Conservation (phyloP, 1,140 invertebrate species). For the Drosophila tropicalis region DNA sequence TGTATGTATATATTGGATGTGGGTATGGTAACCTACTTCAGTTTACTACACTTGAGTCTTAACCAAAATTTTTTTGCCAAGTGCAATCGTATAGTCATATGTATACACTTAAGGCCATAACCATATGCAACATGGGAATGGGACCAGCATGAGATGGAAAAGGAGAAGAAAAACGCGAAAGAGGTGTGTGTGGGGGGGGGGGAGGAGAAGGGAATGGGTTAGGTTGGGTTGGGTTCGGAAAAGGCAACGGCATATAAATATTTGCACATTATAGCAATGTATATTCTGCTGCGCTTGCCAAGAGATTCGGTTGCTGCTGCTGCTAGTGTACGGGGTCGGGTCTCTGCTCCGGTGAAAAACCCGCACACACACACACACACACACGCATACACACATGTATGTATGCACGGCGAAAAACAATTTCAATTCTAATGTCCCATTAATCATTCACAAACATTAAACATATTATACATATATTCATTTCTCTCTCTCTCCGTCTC, state of each 20-base stretch:
- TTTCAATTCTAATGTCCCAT: constrained; percentile 80
- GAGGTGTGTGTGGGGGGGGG: neutral
- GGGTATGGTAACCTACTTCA: too few relatives aligned
- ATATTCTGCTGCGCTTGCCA: constrained; percentile 30
- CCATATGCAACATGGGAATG: constrained; percentile 32
- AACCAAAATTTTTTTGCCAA: neutral
- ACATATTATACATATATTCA: constrained; percentile 51
- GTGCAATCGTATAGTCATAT: constrained; percentile 5
- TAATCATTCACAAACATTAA: constrained; percentile 82
- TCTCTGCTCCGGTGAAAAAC: constrained; percentile 7
- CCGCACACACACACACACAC: neutral
- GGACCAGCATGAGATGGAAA: neutral
- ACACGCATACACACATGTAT: neutral
- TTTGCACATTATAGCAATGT: constrained; percentile 75
- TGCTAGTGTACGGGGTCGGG: constrained; percentile 27
- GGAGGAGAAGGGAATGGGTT: neutral
- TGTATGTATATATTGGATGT: too few relatives aligned
- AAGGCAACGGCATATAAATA: constrained; percentile 63
- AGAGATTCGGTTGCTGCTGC: constrained; percentile 39
- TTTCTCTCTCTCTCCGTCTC: neutral
- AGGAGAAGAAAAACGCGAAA: neutral
- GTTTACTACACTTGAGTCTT: too few relatives aligned
- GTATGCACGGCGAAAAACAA: constrained; percentile 58
- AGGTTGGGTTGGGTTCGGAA: neutral
- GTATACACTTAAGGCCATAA: constrained; percentile 36